A percentile compares a stretch with the other conserved stretches of the same genome.
Evolutionary conservation across 2,888 invertebrate species (phyloP).

Genomic region (Andrena camellia): DNA sequence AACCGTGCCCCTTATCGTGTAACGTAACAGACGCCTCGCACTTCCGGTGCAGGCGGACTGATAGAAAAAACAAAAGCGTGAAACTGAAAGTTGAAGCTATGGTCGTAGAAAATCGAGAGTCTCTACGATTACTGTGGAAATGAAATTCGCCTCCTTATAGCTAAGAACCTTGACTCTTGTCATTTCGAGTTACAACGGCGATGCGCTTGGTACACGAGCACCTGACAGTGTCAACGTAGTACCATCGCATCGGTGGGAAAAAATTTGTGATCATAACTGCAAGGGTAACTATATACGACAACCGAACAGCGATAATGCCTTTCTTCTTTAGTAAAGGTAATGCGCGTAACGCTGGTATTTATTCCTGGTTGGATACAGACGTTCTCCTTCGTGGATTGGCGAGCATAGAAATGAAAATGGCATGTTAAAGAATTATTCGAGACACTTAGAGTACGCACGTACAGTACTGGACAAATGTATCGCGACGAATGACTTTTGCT

Average conservation of each 20-base stretch:
- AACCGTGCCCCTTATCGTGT: slow-evolving; percentile 14
- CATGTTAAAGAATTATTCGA: slow-evolving; percentile 71
- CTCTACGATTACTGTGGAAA: background rate
- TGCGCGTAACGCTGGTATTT: slow-evolving; percentile 81
- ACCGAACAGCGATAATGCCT: slow-evolving; percentile 25
- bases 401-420: slow-evolving; percentile 83
- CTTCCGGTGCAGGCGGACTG: slow-evolving; percentile 9
- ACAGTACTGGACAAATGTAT: slow-evolving; percentile 36
- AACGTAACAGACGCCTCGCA: slow-evolving; percentile 4
- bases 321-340: slow-evolving; percentile 75
- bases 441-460: slow-evolving; percentile 27
- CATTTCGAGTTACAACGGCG: slow-evolving; percentile 25
- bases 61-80: background rate
- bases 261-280: slow-evolving; percentile 42
- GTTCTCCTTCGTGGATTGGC: slow-evolving; percentile 82
- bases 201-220: slow-evolving; percentile 27
- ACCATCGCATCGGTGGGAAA: background rate
- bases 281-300: slow-evolving; percentile 40
- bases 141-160: background rate
- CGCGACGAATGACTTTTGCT: slow-evolving; percentile 24
- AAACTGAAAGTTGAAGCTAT: background rate
- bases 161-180: background rate
- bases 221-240: slow-evolving; percentile 15
- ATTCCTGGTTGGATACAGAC: slow-evolving; percentile 82
- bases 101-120: background rate